Percentiles rank a stretch among this genome's conserved stretches.
Conservation (phyloP, 2,888 invertebrate species). For the Apamea crenata region DNA sequence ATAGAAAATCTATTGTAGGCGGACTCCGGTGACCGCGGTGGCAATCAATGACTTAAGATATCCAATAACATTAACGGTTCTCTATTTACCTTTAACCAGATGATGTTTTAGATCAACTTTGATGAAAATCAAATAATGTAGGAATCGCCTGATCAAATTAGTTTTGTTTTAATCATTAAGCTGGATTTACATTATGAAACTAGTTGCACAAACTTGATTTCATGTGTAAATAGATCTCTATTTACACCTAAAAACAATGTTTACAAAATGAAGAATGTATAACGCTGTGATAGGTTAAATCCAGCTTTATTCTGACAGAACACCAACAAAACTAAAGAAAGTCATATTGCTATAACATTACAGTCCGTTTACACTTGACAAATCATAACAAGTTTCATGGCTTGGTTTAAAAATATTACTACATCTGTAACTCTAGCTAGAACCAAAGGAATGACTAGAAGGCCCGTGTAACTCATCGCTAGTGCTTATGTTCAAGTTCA, state of each 20-base stretch:
- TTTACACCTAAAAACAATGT: background rate
- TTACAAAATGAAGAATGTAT: background rate
- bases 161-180: background rate
- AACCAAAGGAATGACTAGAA: background rate
- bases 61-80: background rate
- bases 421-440: background rate
- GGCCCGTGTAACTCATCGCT: background rate
- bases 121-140: background rate
- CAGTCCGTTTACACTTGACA: background rate
- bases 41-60: too few species aligned
- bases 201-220: background rate
- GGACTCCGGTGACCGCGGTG: too few species aligned
- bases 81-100: background rate
- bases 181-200: background rate
- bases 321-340: background rate
- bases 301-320: background rate
- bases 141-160: background rate
- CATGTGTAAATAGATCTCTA: background rate
- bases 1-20: too few species aligned
- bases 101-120: background rate
- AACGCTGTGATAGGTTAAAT: background rate
- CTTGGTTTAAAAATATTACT: background rate
- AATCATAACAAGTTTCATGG: background rate
- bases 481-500: constrained; percentile 26
- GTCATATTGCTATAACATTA: background rate